A percentile compares a stretch with the other conserved stretches of the same genome.
Evolutionary conservation across 2,113 vertebrate species (phyloP).

Genomic region (human): DNA sequence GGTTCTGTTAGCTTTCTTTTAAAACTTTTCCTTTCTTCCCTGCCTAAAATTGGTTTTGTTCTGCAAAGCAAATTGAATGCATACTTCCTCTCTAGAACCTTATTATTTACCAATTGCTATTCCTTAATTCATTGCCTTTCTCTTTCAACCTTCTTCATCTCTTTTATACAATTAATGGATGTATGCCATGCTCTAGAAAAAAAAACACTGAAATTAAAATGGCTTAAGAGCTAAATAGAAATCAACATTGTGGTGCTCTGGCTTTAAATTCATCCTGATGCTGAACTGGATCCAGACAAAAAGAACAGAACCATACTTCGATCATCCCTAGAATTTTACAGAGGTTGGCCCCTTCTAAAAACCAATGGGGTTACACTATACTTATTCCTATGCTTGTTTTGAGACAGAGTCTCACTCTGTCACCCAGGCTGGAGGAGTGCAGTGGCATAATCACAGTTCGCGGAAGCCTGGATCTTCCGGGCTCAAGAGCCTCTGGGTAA

Average conservation of each 20-base stretch:
- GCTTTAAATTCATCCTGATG: not conserved
- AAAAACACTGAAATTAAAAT: slow-evolving; percentile 15
- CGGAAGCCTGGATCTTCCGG: not conserved
- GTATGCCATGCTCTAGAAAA: not conserved
- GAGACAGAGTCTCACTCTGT: not conserved
- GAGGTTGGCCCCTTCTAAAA: not conserved
- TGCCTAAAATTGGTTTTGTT: not conserved
- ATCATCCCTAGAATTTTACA: not conserved
- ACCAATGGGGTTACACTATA: not conserved
- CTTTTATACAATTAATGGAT: not conserved
- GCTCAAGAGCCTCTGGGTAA: too few relatives aligned
- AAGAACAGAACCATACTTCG: not conserved
- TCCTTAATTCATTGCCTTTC: not conserved
- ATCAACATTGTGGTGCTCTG: not conserved
- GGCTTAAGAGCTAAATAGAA: slow-evolving; percentile 11
- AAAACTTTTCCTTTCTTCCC: not conserved
- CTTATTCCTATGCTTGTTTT: not conserved
- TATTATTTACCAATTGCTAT: not conserved
- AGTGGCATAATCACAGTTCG: not conserved
- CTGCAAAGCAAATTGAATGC: not conserved
- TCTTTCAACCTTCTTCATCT: not conserved
- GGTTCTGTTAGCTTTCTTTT: not conserved
- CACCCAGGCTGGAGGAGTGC: not conserved
- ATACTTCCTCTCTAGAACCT: not conserved
- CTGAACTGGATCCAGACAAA: not conserved